Percentiles rank a stretch among this genome's conserved stretches.
Evolutionary conservation across 2,888 invertebrate genomes (phyloP).

Genomic region (Amphiduros pacificus): DNA sequence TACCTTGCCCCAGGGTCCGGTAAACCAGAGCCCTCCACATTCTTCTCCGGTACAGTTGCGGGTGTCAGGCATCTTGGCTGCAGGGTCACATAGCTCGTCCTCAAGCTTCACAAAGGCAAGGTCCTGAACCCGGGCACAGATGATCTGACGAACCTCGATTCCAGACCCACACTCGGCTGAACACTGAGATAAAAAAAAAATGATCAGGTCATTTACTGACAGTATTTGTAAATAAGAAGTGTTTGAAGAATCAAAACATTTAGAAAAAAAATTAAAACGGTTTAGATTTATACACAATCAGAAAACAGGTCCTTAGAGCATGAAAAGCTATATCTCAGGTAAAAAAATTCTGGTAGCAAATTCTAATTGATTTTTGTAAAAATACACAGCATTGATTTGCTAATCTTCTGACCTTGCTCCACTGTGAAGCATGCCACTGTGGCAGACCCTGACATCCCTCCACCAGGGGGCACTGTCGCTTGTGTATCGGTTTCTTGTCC

Average conservation of each 20-base stretch:
- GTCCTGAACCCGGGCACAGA: constrained; percentile 46
- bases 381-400: no score
- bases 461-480: constrained; percentile 18
- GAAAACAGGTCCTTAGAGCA: no score
- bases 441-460: constrained; percentile 7
- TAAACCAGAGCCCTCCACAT: constrained; percentile 78
- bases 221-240: background rate
- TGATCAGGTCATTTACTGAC: background rate
- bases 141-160: constrained; percentile 43
- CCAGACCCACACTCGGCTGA: constrained; percentile 53
- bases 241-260: no score
- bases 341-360: background rate
- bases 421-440: constrained; percentile 69
- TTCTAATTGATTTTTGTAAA: background rate
- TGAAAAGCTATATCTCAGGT: no score
- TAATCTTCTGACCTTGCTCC: constrained; percentile 75
- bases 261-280: no score
- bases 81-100: constrained; percentile 24
- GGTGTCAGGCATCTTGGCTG: constrained; percentile 12
- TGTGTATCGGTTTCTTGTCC: constrained; percentile 12
- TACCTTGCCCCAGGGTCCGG: constrained; percentile 73
- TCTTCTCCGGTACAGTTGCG: constrained; percentile 23
- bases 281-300: no score
- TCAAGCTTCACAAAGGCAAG: constrained; percentile 7
- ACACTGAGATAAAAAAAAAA: constrained; percentile 39